Base-by-base conservation (phyloP, 1,140 invertebrate species). In the Ctenoplectra terminalis region DNA sequence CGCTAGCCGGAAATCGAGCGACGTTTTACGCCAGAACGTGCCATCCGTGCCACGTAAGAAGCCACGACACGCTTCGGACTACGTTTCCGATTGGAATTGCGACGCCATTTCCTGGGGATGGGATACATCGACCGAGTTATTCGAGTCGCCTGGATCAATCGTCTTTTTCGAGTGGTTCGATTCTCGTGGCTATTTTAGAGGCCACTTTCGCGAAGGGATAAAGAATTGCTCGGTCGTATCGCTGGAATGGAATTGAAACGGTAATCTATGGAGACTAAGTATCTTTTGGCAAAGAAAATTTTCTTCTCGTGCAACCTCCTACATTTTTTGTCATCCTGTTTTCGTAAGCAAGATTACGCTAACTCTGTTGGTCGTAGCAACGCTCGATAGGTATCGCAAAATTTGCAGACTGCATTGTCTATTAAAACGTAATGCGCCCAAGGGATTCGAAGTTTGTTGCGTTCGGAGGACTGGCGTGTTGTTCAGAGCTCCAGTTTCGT, bases 1-100 rank as follows among this genome's bases (percentile, higher is more conserved):
- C 66, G 48, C 15, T 52, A 54, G 31, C 31, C 64, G 82, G 54
- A 69, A 85, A 85, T 80, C 67, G 83, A 80, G 61, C 50, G 82
- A 79, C 67, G 48, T 84, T 84, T 85, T 85, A 72, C 52, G 60
- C 15, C 4, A 26, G 31, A 67, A 84, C 69, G 48, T 69, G 73
- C 29, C 37, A 54, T 56, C 71, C 75, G 61, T 40, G 63, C 34
- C 48, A 63, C 66, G 66, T 84, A 85, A 85, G 82, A 84, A 81
- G 52, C 64, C 56, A 43, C n/a, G 34, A 37, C 23, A n/a, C 60
- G 60, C 1, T 29, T 3, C n/a, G 29, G 52, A 40, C 50, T n/a
- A 17, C 64, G 29, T 40, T 78, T 71, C 67, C 67, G 66, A 78
- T 71, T 70, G 54, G 31, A 6, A 71, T 78, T 72, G 83, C 83